Base-by-base conservation (phyloP, 2,797 vertebrate species). In the Catharus ustulatus region DNA sequence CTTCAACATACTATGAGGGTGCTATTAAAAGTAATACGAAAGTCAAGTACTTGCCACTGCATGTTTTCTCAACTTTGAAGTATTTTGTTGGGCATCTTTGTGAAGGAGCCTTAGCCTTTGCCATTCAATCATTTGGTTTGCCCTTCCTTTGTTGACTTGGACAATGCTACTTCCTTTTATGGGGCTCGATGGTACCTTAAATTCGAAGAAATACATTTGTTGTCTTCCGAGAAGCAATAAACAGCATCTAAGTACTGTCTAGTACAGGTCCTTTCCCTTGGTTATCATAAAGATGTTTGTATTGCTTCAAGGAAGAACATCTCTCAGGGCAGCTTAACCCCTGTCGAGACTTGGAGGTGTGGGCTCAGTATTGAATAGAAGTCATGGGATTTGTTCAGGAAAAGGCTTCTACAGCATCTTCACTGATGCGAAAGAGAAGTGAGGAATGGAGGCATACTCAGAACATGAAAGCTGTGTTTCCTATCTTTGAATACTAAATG, bases 11-110 rank as follows among this genome's bases (percentile, higher is more conserved):
- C 7, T 2, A 8, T 27, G 45, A 63, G 21, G 4, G 26, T 45
- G 10, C 15, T 87, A 27, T 34, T 86, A 57, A 77, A 80, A 77
- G 12, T n/a, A 58, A 71, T 54, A 57, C 7, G 15, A 0, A 64
- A 45, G 34, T 42, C 13, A 42, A 23, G 5, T 52, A 32, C 18
- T 80, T 71, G 29, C 36, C 36, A 32, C 42, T 0, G 0, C 11
- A 1, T 38, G 20, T 40, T 58, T 84, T 75, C 55, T 46, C 43
- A 78, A 15, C 20, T 68, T 75, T 3, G 4, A 55, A 58, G 20
- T 71, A 21, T 48, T 76, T 67, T 57, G 3, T 42, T 71, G 45
- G 51, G 52, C 43, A 4, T 57, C 5, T 69, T n/a, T 49, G 73
- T 62, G 4, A 34, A 84, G 29, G 30, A 79, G 36, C 48, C 57